Conservation (phyloP, 2,113 vertebrate species). For the Eulacestoma nigropectus region DNA sequence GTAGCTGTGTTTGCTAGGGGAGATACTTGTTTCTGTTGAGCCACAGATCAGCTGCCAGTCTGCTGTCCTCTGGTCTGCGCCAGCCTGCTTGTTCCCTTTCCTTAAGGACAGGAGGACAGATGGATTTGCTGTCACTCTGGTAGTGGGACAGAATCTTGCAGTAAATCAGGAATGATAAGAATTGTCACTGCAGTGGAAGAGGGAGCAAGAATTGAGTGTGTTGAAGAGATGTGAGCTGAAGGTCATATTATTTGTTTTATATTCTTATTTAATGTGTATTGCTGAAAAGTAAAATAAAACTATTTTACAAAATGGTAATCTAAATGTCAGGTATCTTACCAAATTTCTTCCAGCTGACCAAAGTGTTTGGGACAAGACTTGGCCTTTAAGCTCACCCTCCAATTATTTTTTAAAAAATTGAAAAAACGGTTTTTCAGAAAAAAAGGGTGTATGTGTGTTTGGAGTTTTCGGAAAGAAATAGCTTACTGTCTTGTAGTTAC, state of each 20-base stretch:
- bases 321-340: background rate
- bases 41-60: background rate
- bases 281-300: background rate
- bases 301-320: background rate
- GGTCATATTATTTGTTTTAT: background rate
- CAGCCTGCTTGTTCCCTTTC: background rate
- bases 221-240: background rate
- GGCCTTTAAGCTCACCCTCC: background rate
- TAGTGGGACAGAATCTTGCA: background rate
- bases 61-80: background rate
- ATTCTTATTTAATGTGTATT: background rate
- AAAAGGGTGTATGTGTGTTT: background rate
- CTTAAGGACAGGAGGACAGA: conserved; percentile 17
- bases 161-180: background rate
- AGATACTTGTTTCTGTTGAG: background rate
- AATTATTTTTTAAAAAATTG: background rate
- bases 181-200: background rate
- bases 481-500: background rate
- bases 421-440: background rate
- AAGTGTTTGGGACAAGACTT: background rate
- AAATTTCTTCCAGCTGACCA: background rate
- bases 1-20: background rate
- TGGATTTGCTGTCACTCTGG: conserved; percentile 27
- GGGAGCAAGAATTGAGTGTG: background rate
- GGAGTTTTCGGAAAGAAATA: background rate